These are phyloP conservation scores for Solea solea DNA, from an alignment of 2,113 vertebrate species.

Conservation along the genomic window DNA sequence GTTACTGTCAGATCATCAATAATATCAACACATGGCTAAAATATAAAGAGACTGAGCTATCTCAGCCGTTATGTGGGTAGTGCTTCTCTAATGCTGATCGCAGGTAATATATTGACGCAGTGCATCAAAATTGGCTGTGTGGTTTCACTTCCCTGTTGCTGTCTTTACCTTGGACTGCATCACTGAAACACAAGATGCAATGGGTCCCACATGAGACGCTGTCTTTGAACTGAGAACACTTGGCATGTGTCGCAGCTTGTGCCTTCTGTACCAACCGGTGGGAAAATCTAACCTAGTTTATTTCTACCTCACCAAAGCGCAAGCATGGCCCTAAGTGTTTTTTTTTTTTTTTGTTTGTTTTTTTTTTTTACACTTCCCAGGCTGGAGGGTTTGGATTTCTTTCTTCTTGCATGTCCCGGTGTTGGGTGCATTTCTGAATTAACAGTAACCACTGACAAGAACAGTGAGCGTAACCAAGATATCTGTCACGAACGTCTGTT, in stretches of 20 bases:
- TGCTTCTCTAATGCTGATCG: slow-evolving; percentile 37
- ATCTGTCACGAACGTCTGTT: slow-evolving; percentile 35
- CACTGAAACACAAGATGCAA: slow-evolving; percentile 48
- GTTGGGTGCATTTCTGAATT: slow-evolving; percentile 48
- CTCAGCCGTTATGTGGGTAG: slow-evolving; percentile 15
- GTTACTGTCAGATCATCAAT: slow-evolving; percentile 1
- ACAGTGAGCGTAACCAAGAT: slow-evolving; percentile 49
- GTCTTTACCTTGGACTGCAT: slow-evolving; percentile 47
- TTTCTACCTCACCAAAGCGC: slow-evolving; percentile 36
- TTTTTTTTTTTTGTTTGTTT: slow-evolving; percentile 37
- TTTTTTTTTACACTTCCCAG: slow-evolving; percentile 38
- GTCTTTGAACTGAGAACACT: slow-evolving; percentile 62
- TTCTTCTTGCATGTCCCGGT: slow-evolving; percentile 29
- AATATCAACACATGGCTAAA: slow-evolving; percentile 22
- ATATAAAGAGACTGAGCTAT: slow-evolving; percentile 25
- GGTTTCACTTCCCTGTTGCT: slow-evolving; percentile 51
- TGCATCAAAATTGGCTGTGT: slow-evolving; percentile 37
- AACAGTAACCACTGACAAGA: slow-evolving; percentile 54
- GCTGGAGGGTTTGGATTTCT: slow-evolving; percentile 24
- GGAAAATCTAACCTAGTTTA: slow-evolving; percentile 65
- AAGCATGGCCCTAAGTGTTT: slow-evolving; percentile 27
- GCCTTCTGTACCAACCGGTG: slow-evolving; percentile 43
- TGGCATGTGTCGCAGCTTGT: slow-evolving; percentile 51
- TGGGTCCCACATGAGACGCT: slow-evolving; percentile 49
- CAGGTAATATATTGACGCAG: slow-evolving; percentile 36